Base-by-base conservation (phyloP, 2,888 invertebrate species). In the Celastrina argiolus region DNA sequence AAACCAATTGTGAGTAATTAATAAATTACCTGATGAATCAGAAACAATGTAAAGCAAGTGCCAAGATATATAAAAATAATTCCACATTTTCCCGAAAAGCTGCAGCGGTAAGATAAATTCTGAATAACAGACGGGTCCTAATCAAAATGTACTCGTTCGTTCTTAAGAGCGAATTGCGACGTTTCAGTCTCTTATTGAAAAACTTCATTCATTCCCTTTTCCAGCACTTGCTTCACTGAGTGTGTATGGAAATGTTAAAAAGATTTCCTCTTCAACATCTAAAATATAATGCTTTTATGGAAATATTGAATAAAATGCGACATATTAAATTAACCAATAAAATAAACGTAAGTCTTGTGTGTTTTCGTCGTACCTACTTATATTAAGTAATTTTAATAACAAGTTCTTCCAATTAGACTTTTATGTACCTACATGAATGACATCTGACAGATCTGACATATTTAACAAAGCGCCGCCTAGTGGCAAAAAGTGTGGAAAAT, bases 131-230 rank as follows among this genome's bases (percentile, higher is more conserved):
- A 61, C 34, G 61, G 22, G 5, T 39, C 61, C 36, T 61, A 39
- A 61, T 61, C 36, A 58, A 58, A 58, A 58, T 31, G 51, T 51
- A 51, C 51, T 51, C 51, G 51, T 59, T 59, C 59, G 16, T 61
- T 39, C 61, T 61, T 39, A 36, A 36, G 61, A 61, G 39, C 61
- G 36, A 61, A 61, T 61, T 61, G 61, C 34, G 61, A 22, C 61
- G 39, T 61, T 81, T 75, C 73, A 73, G 74, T 79, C 78, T 77
- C 78, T 80, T 85, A 85, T 87, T 87, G 84, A 82, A 82, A 84
- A 83, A 81, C 81, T 81, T 83, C 78, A 79, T 83, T 82, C 74
- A 79, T 68, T 71, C 69, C 67, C 69, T 65, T 67, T 69, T 70
- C 67, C 69, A 66, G 66, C 67, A 67, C 67, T 68, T 66, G 69